Conservation (phyloP, 2,797 vertebrate genomes). For the Arrhamphus sclerolepis region DNA sequence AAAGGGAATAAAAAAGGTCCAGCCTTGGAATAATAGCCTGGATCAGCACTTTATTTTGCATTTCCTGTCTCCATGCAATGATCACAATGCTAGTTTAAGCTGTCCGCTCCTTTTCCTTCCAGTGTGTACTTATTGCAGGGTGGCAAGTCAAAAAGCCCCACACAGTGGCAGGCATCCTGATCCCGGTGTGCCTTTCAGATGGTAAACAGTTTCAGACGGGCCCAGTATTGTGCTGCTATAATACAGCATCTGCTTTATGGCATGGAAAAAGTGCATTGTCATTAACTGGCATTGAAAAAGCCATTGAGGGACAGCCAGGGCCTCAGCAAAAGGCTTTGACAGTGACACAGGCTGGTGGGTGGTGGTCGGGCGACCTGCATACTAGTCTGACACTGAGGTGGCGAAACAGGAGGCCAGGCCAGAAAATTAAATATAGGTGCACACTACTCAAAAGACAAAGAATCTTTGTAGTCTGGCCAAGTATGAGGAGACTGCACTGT, state of each 20-base stretch:
- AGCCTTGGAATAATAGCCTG: slow-evolving; percentile 59
- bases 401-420: slow-evolving; percentile 17
- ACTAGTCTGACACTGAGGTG: slow-evolving; percentile 34
- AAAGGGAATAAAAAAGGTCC: slow-evolving; percentile 52
- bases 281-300: slow-evolving; percentile 73
- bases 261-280: slow-evolving; percentile 81
- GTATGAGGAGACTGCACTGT: slow-evolving; percentile 23
- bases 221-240: slow-evolving; percentile 72
- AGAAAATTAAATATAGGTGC: slow-evolving; percentile 36
- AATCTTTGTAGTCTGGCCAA: slow-evolving; percentile 28
- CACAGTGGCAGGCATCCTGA: slow-evolving; percentile 75
- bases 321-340: slow-evolving; percentile 66
- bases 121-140: slow-evolving; percentile 75
- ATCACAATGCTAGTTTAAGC: slow-evolving; percentile 74
- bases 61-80: slow-evolving; percentile 73
- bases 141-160: slow-evolving; percentile 77
- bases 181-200: slow-evolving; percentile 78
- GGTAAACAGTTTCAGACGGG: slow-evolving; percentile 78
- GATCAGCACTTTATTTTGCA: slow-evolving; percentile 78
- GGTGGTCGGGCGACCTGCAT: slow-evolving; percentile 51
- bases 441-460: slow-evolving; percentile 31
- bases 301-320: slow-evolving; percentile 70
- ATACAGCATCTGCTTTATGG: slow-evolving; percentile 83
- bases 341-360: slow-evolving; percentile 58
- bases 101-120: slow-evolving; percentile 63